These are phyloP conservation scores for Lasioglossum leucozonium DNA, from an alignment of 2,888 invertebrate genomes.

Conservation along the genomic window DNA sequence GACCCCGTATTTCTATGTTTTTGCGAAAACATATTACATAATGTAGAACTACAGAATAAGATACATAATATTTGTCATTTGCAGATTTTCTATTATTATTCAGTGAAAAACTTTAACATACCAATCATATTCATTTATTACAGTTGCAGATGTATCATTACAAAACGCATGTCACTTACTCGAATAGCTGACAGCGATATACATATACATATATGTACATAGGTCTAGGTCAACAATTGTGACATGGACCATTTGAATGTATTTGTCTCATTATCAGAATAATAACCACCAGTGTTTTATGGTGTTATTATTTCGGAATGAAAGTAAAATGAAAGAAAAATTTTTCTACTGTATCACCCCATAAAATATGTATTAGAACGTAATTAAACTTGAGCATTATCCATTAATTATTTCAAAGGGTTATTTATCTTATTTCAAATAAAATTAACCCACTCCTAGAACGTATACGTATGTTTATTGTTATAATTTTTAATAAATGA, in stretches of 20 bases:
- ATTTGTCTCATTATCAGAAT: background rate
- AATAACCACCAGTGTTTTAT: too few species aligned
- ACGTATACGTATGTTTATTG: too few species aligned
- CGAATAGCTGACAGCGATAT: background rate
- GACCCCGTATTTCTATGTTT: background rate
- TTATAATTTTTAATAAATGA: too few species aligned
- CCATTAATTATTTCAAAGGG: too few species aligned
- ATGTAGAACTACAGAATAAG: background rate
- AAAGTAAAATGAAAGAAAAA: too few species aligned
- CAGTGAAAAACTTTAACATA: background rate
- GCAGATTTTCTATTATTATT: background rate
- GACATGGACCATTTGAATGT: background rate
- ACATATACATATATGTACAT: too few species aligned
- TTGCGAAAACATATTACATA: background rate
- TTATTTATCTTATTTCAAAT: too few species aligned
- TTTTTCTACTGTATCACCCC: too few species aligned
- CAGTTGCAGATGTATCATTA: background rate
- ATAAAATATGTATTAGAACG: too few species aligned
- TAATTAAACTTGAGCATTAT: too few species aligned
- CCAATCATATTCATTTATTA: background rate
- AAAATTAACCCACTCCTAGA: too few species aligned
- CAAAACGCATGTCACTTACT: background rate
- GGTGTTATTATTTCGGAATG: too few species aligned
- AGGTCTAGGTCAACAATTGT: background rate
- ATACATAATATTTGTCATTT: background rate